Evolutionary conservation across 1,140 invertebrate species (phyloP), one percentile per base, ranked within the genome.

Genomic region (Aphaenogaster rudis): DNA sequence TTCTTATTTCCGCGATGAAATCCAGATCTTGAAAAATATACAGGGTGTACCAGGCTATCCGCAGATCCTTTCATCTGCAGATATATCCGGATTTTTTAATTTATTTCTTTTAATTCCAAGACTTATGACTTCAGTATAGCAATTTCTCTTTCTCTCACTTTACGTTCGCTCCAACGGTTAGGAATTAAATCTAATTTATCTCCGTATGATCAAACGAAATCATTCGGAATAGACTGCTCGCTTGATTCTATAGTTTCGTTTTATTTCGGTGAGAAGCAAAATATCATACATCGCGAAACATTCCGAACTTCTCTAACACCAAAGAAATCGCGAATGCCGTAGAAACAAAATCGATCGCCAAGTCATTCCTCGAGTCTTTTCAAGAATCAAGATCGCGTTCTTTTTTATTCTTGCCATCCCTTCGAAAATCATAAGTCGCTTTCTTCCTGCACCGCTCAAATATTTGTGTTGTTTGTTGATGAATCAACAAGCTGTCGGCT

Each of bases 11-110:
- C 33, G 17, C 39, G 67, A 82, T 59, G 11, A 61, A 82, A 82
- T 48, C 28, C 80, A 82, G 67, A 82, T 82, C 67, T 74, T 61
- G 42, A 59, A 45, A 50, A 82, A 61, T 82, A 74, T 82, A 82
- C 42, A 48, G 28, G 13, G 17, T 59, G 28, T 57, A 42, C 4
- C 36, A 17, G 9, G 28, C 9, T 45, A 45, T 13, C 17, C 39
- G 80, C 33, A 13, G 66, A 61, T 74, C 54, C 42, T 82, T 72
- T 52, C 69, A 59, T 76, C 21, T 21, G 15, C 64, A 33, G 28
- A 42, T 57, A 21, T 21, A 74, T 50, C 13, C 11, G 33, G 15
- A 39, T 17, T 74, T 72, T 36, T 39, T 61, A 5, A 69, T 69
- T 69, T 13, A 33, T 21, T 48, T 74, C 42, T 69, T 48, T 42